These are phyloP conservation scores for Sepioteuthis lessoniana DNA, from an alignment of 2,888 invertebrate genomes.

Conservation along the genomic window DNA sequence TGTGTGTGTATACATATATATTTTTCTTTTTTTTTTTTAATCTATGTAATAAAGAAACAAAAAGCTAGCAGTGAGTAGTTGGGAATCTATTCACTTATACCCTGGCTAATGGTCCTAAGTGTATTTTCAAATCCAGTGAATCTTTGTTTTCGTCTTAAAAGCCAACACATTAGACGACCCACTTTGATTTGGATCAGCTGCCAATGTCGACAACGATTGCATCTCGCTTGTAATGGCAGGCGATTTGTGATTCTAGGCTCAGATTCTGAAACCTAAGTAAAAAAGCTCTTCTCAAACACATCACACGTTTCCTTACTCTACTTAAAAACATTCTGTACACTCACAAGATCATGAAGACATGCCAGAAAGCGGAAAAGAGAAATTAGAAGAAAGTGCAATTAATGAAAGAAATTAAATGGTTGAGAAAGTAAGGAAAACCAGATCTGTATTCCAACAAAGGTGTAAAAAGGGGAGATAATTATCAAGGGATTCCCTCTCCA, in stretches of 20 bases:
- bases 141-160: neutral
- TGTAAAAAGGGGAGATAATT: neutral
- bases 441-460: neutral
- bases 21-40: too few relatives aligned
- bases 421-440: neutral
- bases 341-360: neutral
- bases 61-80: too few relatives aligned
- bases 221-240: slow-evolving; percentile 18
- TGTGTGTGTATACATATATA: too few relatives aligned
- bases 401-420: neutral
- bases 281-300: neutral
- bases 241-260: slow-evolving; percentile 21
- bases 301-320: neutral
- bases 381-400: neutral
- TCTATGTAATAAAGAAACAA: neutral
- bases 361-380: neutral
- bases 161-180: neutral
- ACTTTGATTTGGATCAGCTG: slow-evolving; percentile 33
- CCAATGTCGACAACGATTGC: neutral
- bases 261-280: slow-evolving; percentile 23
- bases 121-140: neutral
- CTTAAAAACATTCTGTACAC: neutral
- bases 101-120: neutral
- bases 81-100: neutral
- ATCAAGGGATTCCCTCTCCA: neutral